These are phyloP conservation scores for Apus apus DNA, from an alignment of 2,113 vertebrate genomes.

Conservation along the genomic window DNA sequence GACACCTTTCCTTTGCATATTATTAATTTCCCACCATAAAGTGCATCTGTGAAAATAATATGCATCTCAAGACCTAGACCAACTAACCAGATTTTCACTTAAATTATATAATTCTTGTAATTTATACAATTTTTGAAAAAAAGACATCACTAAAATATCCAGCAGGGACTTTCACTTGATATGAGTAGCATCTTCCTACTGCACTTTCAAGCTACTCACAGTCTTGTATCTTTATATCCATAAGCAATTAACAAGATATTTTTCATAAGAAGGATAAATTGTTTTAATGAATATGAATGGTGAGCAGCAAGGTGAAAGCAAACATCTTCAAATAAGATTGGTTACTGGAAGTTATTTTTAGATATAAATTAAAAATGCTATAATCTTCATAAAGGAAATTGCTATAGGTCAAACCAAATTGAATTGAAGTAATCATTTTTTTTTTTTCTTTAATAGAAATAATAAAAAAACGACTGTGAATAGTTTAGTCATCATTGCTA, in stretches of 20 bases:
- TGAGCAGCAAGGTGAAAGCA: background rate
- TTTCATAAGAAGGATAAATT: background rate
- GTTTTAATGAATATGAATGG: background rate
- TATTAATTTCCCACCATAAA: background rate
- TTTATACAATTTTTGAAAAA: background rate
- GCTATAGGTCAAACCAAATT: background rate
- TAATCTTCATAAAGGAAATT: background rate
- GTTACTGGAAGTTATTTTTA: background rate
- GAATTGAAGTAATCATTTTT: background rate
- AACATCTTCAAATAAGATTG: background rate
- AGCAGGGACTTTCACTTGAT: background rate
- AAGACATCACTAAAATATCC: background rate
- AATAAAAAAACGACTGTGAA: background rate
- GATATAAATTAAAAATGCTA: background rate
- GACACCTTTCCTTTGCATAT: background rate
- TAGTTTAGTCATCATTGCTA: background rate
- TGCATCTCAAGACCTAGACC: background rate
- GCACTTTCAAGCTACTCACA: background rate
- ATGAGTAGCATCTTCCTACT: background rate
- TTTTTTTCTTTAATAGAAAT: background rate
- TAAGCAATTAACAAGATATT: background rate
- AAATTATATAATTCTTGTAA: background rate
- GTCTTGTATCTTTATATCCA: background rate
- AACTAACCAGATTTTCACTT: background rate
- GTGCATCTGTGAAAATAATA: background rate